Evolutionary conservation across 2,797 vertebrate genomes (phyloP).

Genomic region (Labroides dimidiatus): DNA sequence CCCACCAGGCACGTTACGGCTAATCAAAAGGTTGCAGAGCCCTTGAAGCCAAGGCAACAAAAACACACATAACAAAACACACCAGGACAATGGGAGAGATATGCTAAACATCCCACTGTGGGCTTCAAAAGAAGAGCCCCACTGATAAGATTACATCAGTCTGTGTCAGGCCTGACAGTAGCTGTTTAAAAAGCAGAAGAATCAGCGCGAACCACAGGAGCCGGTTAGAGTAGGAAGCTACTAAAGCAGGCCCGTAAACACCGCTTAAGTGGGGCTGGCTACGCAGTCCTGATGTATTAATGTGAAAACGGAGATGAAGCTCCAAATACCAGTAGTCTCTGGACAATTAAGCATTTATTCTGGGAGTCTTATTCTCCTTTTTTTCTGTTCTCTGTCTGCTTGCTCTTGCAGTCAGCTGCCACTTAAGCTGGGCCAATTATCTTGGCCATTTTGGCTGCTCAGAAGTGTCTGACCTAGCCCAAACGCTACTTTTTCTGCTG

Average conservation of each 20-base stretch:
- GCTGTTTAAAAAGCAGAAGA: constrained; percentile 40
- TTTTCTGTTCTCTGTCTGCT: constrained; percentile 67
- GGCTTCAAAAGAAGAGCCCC: constrained; percentile 63
- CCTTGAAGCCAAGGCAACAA: constrained; percentile 71
- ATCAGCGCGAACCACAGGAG: constrained; percentile 13
- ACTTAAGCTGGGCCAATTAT: constrained; percentile 92
- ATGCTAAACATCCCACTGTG: constrained; percentile 67
- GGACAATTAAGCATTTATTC: constrained; percentile 74
- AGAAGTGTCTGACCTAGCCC: constrained; percentile 90
- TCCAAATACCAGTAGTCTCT: constrained; percentile 53
- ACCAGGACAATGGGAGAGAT: constrained; percentile 66
- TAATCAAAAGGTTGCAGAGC: constrained; percentile 67
- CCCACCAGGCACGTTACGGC: constrained; percentile 72
- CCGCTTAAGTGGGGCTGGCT: constrained; percentile 20
- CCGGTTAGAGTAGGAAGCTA: constrained; percentile 10
- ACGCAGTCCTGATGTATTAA: constrained; percentile 41
- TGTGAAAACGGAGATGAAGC: constrained; percentile 48
- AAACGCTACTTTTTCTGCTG: constrained; percentile 87
- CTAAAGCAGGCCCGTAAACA: constrained; percentile 21
- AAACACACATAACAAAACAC: constrained; percentile 70
- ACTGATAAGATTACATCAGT: constrained; percentile 67
- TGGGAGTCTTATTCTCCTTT: constrained; percentile 62
- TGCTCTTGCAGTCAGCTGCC: constrained; percentile 86
- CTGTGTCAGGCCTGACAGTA: constrained; percentile 56
- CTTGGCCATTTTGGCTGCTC: constrained; percentile 87